phyloP scores from a whole-genome alignment of 2,113 vertebrate species.

The Psilopsiagon aymara region DNA sequence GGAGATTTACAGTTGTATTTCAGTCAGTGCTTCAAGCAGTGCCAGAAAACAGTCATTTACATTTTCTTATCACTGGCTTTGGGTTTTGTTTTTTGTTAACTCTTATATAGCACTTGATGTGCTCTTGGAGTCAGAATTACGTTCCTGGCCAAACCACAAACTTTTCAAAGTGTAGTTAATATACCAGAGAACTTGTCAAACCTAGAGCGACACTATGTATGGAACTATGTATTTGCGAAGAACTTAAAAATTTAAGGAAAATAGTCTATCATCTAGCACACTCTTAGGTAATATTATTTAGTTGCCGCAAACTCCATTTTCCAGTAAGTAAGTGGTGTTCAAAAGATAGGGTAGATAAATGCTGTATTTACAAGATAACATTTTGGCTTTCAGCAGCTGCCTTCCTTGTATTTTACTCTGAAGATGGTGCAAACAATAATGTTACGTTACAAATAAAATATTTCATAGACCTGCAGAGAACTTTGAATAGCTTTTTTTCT shows the following conservation, averaged over 20 bases:
- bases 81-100: background rate
- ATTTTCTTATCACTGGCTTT: background rate
- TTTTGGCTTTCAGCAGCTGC: background rate
- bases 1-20: background rate
- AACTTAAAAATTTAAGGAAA: background rate
- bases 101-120: background rate
- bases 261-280: background rate
- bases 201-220: background rate
- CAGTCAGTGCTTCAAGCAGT: background rate
- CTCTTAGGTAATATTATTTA: background rate
- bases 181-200: background rate
- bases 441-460: conserved; percentile 19
- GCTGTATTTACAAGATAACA: conserved; percentile 24
- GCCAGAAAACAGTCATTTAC: background rate
- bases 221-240: background rate
- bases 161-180: background rate
- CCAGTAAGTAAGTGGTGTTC: conserved; percentile 25
- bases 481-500: background rate
- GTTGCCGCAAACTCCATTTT: background rate
- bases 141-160: background rate
- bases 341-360: background rate
- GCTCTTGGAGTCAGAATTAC: background rate
- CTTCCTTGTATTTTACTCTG: background rate
- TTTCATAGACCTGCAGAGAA: background rate
- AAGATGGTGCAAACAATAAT: background rate